Evolutionary conservation across 2,113 vertebrate species (phyloP).

Genomic region (Telmatochromis sp.): DNA sequence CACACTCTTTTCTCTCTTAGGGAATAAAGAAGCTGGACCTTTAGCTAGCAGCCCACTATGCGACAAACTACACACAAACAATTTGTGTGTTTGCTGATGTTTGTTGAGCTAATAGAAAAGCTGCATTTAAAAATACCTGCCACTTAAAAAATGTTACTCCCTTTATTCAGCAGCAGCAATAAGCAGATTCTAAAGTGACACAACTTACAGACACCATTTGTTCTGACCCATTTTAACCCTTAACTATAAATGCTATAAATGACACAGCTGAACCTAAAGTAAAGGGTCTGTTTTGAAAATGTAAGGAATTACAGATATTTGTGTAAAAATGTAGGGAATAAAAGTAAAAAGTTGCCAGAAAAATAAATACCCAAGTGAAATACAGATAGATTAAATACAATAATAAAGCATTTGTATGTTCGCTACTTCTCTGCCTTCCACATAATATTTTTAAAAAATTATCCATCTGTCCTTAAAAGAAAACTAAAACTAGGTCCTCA

Average conservation of each 20-base stretch:
- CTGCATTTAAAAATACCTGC: neutral
- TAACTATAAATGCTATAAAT: neutral
- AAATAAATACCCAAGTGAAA: neutral
- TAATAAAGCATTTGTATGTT: neutral
- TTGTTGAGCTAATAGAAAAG: neutral
- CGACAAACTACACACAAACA: neutral
- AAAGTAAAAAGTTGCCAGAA: neutral
- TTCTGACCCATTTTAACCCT: neutral
- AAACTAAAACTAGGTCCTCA: neutral
- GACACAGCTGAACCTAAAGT: neutral
- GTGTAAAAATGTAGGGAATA: neutral
- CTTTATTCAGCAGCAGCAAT: neutral
- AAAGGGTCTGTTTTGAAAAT: neutral
- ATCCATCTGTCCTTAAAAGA: neutral
- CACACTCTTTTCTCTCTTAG: neutral
- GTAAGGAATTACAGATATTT: neutral
- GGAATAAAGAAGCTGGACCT: neutral
- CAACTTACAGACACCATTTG: neutral
- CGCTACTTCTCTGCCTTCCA: neutral
- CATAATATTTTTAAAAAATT: neutral
- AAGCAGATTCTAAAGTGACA: neutral
- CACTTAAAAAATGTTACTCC: neutral
- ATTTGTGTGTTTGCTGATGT: neutral
- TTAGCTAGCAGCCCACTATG: neutral
- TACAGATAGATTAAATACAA: neutral